A percentile compares a stretch with the other conserved stretches of the same genome.
phyloP scores from a whole-genome alignment of 2,113 vertebrate species.

The Calidris pygmaea region DNA sequence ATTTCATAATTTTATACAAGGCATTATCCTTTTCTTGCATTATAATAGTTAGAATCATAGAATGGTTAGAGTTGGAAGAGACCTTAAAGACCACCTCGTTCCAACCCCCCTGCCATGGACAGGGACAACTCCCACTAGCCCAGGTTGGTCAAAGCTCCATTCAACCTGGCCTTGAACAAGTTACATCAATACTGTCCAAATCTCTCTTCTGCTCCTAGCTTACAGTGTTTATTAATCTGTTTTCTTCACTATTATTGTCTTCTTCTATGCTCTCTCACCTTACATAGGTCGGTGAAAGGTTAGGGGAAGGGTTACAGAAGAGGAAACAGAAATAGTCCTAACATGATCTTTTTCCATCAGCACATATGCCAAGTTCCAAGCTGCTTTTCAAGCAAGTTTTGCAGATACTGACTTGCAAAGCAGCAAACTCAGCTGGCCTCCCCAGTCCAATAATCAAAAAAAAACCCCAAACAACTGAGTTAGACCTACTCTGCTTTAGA shows the following conservation, averaged over 20 bases:
- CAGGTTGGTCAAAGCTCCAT: not conserved
- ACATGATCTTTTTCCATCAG: not conserved
- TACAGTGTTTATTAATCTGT: not conserved
- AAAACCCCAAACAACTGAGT: not conserved
- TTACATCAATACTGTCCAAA: not conserved
- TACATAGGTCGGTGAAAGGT: not conserved
- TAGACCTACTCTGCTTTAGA: not conserved
- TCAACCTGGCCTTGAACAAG: not conserved
- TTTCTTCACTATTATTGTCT: not conserved
- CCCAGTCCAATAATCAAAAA: not conserved
- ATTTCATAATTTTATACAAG: not conserved
- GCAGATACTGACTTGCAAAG: not conserved
- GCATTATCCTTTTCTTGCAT: not conserved
- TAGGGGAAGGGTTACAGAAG: not conserved
- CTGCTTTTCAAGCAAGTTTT: not conserved
- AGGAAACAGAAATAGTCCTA: not conserved
- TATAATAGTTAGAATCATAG: not conserved
- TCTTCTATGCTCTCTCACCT: not conserved
- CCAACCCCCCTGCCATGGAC: not conserved
- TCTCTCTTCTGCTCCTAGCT: not conserved
- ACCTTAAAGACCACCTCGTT: not conserved
- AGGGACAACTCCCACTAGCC: not conserved
- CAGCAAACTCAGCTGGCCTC: not conserved
- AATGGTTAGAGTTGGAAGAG: not conserved
- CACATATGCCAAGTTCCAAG: not conserved